Evolutionary conservation across 2,888 invertebrate species (phyloP).

Genomic region (Eupithecia vulgata): DNA sequence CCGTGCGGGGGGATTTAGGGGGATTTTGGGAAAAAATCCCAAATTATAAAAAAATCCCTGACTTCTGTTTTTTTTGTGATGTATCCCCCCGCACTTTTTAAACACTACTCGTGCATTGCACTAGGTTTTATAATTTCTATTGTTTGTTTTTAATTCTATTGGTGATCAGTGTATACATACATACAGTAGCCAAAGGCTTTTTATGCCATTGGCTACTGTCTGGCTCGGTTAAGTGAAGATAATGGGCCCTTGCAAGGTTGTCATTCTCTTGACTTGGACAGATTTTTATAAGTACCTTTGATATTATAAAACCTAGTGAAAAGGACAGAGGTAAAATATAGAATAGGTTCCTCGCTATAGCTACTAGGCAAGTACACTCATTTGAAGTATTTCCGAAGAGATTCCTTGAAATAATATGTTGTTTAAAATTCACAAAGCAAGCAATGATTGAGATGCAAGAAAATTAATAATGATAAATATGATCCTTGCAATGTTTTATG

Average conservation of each 20-base stretch:
- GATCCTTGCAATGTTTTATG: conserved; percentile 11
- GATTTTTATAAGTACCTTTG: background rate
- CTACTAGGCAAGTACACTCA: conserved; percentile 83
- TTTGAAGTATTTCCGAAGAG: conserved; percentile 62
- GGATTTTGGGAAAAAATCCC: conserved; percentile 9
- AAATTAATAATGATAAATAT: conserved; percentile 36
- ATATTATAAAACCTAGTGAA: conserved; percentile 69
- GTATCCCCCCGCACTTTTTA: conserved; percentile 59
- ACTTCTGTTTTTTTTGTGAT: background rate
- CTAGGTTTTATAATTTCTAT: conserved; percentile 63
- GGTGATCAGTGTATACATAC: too few relatives aligned
- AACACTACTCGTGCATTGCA: conserved; percentile 78
- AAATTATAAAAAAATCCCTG: conserved; percentile 1
- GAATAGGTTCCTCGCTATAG: conserved; percentile 78
- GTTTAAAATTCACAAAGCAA: conserved; percentile 21
- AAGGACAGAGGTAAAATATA: conserved; percentile 71
- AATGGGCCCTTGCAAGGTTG: background rate
- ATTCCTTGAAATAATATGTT: conserved; percentile 72
- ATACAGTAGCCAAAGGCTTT: too few relatives aligned
- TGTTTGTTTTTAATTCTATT: background rate
- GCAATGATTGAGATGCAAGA: conserved; percentile 34
- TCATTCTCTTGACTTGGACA: background rate
- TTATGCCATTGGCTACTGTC: background rate
- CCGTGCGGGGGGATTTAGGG: conserved; percentile 60
- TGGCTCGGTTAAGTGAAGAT: background rate